A percentile compares a stretch with the other conserved stretches of the same genome.
phyloP scores from a whole-genome alignment of 2,797 vertebrate species.

The Spea hammondii region DNA sequence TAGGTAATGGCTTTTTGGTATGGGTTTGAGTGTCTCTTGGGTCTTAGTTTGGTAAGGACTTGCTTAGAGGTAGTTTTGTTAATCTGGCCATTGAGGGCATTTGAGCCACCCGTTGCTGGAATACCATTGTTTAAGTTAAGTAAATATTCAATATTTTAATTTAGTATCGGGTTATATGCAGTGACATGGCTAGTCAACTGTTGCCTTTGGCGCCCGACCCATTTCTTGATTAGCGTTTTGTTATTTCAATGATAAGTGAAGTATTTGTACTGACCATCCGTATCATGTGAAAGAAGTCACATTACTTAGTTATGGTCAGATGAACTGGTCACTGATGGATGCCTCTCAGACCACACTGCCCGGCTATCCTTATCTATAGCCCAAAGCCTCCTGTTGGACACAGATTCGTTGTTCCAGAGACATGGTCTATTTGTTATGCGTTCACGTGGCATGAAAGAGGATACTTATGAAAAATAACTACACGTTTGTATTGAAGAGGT shows the following conservation, averaged over 20 bases:
- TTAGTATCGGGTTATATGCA: too few relatives aligned
- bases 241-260: too few relatives aligned
- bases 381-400: neutral
- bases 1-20: too few relatives aligned
- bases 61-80: too few relatives aligned
- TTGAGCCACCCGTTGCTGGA: too few relatives aligned
- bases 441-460: neutral
- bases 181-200: too few relatives aligned
- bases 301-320: constrained; percentile 3
- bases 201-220: too few relatives aligned
- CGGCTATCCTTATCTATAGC: neutral
- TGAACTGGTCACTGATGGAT: neutral
- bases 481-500: constrained; percentile 35
- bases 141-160: neutral
- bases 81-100: too few relatives aligned
- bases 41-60: too few relatives aligned
- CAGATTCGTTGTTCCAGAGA: neutral
- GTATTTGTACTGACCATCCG: neutral
- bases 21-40: too few relatives aligned
- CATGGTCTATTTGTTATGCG: neutral
- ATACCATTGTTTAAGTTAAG: too few relatives aligned
- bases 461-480: constrained; percentile 27
- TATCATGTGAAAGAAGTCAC: constrained; percentile 2
- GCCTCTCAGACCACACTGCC: neutral
- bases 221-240: too few relatives aligned